phyloP scores from a whole-genome alignment of 2,888 invertebrate genomes.

The Stenodera caucasica region DNA sequence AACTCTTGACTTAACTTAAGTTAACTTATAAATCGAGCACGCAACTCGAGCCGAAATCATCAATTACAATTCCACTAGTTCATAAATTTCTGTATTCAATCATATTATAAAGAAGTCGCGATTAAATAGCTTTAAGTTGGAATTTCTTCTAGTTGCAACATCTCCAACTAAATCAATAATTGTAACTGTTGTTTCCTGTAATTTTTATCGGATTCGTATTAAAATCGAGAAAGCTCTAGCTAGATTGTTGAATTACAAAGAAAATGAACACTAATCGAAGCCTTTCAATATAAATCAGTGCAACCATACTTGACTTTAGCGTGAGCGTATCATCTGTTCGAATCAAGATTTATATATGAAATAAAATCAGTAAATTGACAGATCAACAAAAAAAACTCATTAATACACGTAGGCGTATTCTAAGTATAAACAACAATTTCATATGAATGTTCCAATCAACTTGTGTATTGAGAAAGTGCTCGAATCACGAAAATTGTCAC shows the following conservation, averaged over 20 bases:
- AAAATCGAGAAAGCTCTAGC: too few species aligned
- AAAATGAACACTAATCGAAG: not conserved
- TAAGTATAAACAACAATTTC: constrained; percentile 1
- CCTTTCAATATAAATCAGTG: constrained; percentile 5
- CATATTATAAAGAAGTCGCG: not conserved
- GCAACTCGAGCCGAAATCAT: too few species aligned
- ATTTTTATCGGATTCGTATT: not conserved
- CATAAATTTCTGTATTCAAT: not conserved
- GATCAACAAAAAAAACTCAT: not conserved
- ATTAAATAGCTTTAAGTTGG: not conserved
- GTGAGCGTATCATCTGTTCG: not conserved
- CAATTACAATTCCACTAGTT: too few species aligned
- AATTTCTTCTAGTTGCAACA: not conserved
- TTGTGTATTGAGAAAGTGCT: too few species aligned
- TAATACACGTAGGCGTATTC: not conserved
- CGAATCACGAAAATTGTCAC: too few species aligned
- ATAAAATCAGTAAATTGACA: constrained; percentile 1
- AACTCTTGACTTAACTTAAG: constrained; percentile 1
- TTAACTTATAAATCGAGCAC: too few species aligned
- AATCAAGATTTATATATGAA: not conserved
- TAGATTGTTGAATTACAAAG: too few species aligned
- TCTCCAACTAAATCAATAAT: not conserved
- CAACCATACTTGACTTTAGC: not conserved
- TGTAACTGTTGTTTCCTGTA: not conserved
- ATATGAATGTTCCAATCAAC: not conserved